phyloP scores from a whole-genome alignment of 2,113 vertebrate species.

The Turdus rufiventris region DNA sequence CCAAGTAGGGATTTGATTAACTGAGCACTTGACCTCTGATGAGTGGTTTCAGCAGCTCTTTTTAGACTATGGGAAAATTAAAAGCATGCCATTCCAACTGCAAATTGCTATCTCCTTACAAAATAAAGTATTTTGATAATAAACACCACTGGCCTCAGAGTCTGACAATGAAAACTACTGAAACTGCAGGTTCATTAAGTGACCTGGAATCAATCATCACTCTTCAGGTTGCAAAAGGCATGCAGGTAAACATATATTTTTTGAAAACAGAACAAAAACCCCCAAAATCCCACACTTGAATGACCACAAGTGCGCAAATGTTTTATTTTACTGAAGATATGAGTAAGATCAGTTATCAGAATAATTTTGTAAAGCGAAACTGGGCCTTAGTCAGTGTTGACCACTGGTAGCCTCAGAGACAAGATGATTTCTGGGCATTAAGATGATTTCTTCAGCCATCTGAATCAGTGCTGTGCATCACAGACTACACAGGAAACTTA shows the following conservation, averaged over 20 bases:
- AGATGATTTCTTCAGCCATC: background rate
- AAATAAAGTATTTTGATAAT: background rate
- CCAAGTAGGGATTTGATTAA: background rate
- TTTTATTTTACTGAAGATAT: background rate
- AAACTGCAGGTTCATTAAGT: background rate
- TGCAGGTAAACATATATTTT: fast-evolving
- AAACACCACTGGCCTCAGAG: background rate
- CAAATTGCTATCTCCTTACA: background rate
- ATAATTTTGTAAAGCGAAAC: background rate
- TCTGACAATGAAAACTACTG: background rate
- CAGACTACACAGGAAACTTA: background rate
- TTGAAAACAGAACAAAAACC: background rate
- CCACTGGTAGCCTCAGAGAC: background rate
- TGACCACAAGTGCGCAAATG: background rate
- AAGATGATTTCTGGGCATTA: background rate
- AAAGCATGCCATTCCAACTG: background rate
- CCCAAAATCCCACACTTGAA: fast-evolving
- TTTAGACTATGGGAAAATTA: background rate
- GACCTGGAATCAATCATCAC: background rate
- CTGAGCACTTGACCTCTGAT: fast-evolving
- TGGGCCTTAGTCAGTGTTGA: background rate
- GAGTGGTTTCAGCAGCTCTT: background rate
- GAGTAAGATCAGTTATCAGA: background rate
- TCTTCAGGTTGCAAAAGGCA: background rate
- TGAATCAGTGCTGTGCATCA: background rate